Base-by-base conservation (phyloP, 1,140 invertebrate species). In the Oryctes rhinoceros region DNA sequence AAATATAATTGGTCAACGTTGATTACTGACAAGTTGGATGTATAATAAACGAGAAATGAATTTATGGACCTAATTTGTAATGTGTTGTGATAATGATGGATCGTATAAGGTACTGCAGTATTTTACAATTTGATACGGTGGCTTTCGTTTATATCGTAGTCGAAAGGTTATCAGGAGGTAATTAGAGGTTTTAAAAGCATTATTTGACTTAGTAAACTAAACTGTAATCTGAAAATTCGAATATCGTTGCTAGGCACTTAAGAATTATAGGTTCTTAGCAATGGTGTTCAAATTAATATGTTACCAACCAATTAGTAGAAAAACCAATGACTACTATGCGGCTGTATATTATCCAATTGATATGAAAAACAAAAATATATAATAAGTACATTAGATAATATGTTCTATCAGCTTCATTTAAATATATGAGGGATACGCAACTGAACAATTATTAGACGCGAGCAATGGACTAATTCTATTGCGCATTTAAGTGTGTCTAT, bases 1-100 rank as follows among this genome's bases (percentile, higher is more conserved):
- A 59, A 59, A 59, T 59, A 59, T 59, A 59, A 59, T 59, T 59
- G 53, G 53, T 18, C 15, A 59, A 44, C 39, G 39, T 44, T 59
- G 53, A 59, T 59, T 59, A 59, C 53, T 59, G 53, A 59, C 53
- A 59, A 59, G 13, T 59, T 59, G n/a, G 18, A 59, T 59, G 53
- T 59, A 59, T 59, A 59, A 59, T 59, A 59, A 59, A 18, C 5
- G 53, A 59, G 53, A 59, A 59, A 18, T 59, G n/a, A 59, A 59
- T 59, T 30, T 59, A 59, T 59, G 15, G 18, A 59, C 15, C 6
- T 18, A 59, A 59, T 59, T 59, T 59, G 53, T 59, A 30, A 30
- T 30, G 24, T 30, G 24, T 44, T n/a, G 15, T 59, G 11, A 59
- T 59, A 59, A 59, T 59, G 15, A 18, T 59, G 5, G 53, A 15